Percentiles rank a stretch among this genome's conserved stretches.
Evolutionary conservation across 2,888 invertebrate genomes (phyloP).

Genomic region (Mythimna impura): DNA sequence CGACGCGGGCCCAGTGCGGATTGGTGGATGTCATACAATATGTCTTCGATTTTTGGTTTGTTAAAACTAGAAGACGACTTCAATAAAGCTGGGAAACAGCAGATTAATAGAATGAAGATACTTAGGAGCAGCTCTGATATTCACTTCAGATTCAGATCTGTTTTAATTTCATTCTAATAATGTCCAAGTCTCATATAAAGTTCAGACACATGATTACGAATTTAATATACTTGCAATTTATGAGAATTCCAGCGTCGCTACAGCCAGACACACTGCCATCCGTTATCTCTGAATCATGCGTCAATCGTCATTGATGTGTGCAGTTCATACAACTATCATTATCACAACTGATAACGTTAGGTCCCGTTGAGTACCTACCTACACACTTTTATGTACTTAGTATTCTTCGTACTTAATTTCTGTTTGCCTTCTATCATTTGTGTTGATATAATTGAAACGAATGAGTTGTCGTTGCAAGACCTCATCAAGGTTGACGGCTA

Average conservation of each 20-base stretch:
- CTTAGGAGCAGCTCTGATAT: too few relatives aligned
- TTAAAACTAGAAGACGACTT: too few relatives aligned
- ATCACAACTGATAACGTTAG: conserved; percentile 39
- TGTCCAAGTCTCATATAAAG: too few relatives aligned
- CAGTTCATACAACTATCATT: conserved; percentile 42
- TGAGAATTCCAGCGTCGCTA: conserved; percentile 1
- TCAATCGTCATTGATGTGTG: conserved; percentile 36
- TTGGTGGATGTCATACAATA: too few relatives aligned
- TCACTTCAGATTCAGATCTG: too few relatives aligned
- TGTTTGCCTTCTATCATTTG: conserved; percentile 27
- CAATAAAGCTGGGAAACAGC: too few relatives aligned
- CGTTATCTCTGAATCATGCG: conserved; percentile 44
- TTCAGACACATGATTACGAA: neutral
- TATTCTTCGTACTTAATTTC: conserved; percentile 21
- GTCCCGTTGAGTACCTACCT: conserved; percentile 18
- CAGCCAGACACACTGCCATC: conserved; percentile 28
- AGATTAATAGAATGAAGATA: too few relatives aligned
- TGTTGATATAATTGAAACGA: conserved; percentile 16
- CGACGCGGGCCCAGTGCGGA: too few relatives aligned
- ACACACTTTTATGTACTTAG: conserved; percentile 29
- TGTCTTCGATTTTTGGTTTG: too few relatives aligned
- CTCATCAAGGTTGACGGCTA: neutral
- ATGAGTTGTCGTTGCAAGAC: neutral
- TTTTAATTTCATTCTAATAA: too few relatives aligned
- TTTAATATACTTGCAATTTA: neutral